phyloP scores from a whole-genome alignment of 2,113 vertebrate species.

The Cryptotis parvus region DNA sequence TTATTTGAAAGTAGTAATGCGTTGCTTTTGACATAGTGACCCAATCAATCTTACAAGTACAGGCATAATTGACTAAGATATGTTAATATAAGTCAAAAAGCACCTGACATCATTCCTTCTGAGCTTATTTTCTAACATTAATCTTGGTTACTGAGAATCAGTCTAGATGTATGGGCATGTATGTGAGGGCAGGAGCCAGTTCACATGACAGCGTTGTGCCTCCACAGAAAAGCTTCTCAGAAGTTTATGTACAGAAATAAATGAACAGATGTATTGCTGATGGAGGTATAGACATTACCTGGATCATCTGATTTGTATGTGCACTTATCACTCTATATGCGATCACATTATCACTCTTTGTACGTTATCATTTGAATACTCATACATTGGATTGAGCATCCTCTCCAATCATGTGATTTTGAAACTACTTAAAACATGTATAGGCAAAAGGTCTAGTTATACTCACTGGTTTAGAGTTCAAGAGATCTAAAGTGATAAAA shows the following conservation, averaged over 20 bases:
- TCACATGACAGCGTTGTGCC: too few relatives aligned
- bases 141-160: too few relatives aligned
- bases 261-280: background rate
- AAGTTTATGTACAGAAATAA: background rate
- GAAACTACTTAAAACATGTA: background rate
- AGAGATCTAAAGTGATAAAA: background rate
- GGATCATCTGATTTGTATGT: background rate
- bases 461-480: background rate
- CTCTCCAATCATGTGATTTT: background rate
- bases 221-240: background rate
- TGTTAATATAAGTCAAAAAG: too few relatives aligned
- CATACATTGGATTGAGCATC: background rate
- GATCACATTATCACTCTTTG: too few relatives aligned
- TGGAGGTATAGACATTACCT: rapidly evolving
- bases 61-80: background rate
- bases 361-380: too few relatives aligned
- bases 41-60: background rate
- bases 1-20: background rate
- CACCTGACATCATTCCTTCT: too few relatives aligned
- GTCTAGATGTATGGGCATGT: background rate
- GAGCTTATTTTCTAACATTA: too few relatives aligned
- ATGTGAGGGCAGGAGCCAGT: background rate
- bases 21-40: background rate
- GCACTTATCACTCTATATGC: too few relatives aligned
- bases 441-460: background rate